Evolutionary conservation across 2,888 invertebrate genomes (phyloP).

Genomic region (Aspidiotus destructor): DNA sequence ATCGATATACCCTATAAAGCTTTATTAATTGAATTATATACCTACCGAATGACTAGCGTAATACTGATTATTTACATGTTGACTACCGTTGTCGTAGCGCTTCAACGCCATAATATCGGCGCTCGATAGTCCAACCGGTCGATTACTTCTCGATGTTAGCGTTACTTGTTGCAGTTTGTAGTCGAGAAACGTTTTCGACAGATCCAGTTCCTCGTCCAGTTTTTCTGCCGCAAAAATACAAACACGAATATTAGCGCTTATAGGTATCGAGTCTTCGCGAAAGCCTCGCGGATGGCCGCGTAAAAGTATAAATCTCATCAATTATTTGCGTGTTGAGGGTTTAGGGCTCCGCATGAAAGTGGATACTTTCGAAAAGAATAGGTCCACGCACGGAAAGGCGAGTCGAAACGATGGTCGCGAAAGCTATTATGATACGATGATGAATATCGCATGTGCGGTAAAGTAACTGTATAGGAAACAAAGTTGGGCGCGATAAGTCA

Average conservation of each 20-base stretch:
- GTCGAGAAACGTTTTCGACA: conserved; percentile 51
- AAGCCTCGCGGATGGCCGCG: background rate
- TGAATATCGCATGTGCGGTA: too few relatives aligned
- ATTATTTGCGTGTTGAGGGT: background rate
- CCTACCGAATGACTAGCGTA: conserved; percentile 34
- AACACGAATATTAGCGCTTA: too few relatives aligned
- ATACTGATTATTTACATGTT: conserved; percentile 20
- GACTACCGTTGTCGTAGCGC: conserved; percentile 33
- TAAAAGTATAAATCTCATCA: background rate
- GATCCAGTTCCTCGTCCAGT: conserved; percentile 51
- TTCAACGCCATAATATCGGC: conserved; percentile 40
- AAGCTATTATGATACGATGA: too few relatives aligned
- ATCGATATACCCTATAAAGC: too few relatives aligned
- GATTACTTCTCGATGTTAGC: conserved; percentile 47
- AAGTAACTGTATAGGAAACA: too few relatives aligned
- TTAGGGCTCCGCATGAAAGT: too few relatives aligned
- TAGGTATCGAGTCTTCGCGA: background rate
- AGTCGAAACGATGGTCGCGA: too few relatives aligned
- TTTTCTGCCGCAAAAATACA: conserved; percentile 44
- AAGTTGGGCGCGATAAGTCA: too few relatives aligned
- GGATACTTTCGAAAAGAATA: too few relatives aligned
- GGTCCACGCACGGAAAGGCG: too few relatives aligned
- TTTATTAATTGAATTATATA: background rate
- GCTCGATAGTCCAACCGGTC: conserved; percentile 42
- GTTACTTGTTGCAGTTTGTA: conserved; percentile 57